A percentile compares a stretch with the other conserved stretches of the same genome.
phyloP scores from a whole-genome alignment of 23 tunicate species.

The Halocynthia aurantium region DNA sequence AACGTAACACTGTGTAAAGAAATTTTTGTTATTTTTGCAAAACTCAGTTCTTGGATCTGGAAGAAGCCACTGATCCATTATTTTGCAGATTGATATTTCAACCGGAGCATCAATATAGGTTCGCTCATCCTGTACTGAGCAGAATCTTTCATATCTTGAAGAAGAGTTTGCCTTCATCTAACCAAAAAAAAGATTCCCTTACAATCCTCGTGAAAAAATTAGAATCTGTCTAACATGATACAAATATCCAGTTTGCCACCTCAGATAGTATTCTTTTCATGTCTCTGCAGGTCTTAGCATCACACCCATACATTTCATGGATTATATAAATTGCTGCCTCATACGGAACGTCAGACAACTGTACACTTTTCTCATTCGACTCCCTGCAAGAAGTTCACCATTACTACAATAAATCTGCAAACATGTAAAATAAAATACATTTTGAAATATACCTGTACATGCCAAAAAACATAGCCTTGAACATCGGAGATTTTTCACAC shows the following conservation, averaged over 20 bases:
- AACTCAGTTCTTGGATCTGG: background rate
- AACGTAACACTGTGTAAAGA: conserved; percentile 2
- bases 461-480: conserved; percentile 13
- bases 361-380: conserved; percentile 2
- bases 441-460: conserved; percentile 4
- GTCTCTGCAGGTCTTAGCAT: background rate
- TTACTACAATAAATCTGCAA: too few relatives aligned
- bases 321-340: background rate
- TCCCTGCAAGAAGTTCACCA: conserved; percentile 6
- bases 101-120: background rate
- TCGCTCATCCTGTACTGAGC: background rate
- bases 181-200: background rate
- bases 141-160: background rate
- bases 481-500: conserved; percentile 6
- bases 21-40: background rate
- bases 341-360: background rate
- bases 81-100: conserved; percentile 10
- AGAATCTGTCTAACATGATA: too few relatives aligned
- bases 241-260: background rate
- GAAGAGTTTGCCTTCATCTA: background rate
- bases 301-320: conserved; percentile 21
- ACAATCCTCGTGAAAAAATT: background rate
- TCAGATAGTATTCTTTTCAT: conserved; percentile 1
- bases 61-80: conserved; percentile 10
- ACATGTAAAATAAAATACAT: too few relatives aligned